phyloP scores from a whole-genome alignment of 2,888 invertebrate genomes.

The Macrosiphum euphorbiae region DNA sequence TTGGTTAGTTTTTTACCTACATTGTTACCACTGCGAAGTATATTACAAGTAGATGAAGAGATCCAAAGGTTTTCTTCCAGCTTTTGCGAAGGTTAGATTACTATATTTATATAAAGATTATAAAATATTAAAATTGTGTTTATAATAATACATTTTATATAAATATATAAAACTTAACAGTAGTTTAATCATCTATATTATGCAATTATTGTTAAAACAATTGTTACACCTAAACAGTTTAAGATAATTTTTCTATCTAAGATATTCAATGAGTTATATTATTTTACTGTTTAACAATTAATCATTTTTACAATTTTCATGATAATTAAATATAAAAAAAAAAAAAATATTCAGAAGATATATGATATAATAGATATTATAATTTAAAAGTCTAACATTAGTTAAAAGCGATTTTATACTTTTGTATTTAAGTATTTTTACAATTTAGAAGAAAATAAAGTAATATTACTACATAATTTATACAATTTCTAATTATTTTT shows the following conservation, averaged over 20 bases:
- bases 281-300: neutral
- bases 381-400: too few species aligned
- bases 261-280: neutral
- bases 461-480: neutral
- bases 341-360: too few species aligned
- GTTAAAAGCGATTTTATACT: neutral
- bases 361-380: too few species aligned
- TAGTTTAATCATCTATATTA: neutral
- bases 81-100: conserved; percentile 84
- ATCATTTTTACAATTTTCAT: too few species aligned
- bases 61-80: conserved; percentile 93
- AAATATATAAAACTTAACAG: neutral
- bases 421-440: neutral
- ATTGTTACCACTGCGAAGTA: conserved; percentile 81
- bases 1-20: conserved; percentile 77
- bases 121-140: neutral
- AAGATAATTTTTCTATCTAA: neutral
- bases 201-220: neutral
- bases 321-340: too few species aligned
- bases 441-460: neutral
- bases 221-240: neutral
- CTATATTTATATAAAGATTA: neutral
- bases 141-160: neutral
- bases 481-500: conserved; percentile 10
- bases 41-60: conserved; percentile 88